Percentiles rank a stretch among this genome's conserved stretches.
These are phyloP conservation scores for Wiebesia pumilae DNA, from an alignment of 1,140 invertebrate genomes.

Conservation along the genomic window DNA sequence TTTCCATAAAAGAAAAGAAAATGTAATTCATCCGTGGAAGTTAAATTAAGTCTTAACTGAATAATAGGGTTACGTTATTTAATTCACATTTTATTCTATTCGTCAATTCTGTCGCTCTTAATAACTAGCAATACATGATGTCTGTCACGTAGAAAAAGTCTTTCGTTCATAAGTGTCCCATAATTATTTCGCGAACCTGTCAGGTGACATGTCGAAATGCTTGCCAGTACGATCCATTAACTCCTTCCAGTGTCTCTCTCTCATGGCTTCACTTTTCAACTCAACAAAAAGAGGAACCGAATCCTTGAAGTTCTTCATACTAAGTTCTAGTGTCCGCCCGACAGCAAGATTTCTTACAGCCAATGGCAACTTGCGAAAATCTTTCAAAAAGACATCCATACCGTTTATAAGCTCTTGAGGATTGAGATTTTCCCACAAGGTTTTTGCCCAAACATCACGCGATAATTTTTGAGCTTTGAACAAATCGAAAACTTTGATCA, in stretches of 20 bases:
- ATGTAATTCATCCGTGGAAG: too few relatives aligned
- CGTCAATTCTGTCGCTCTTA: too few relatives aligned
- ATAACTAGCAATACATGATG: neutral
- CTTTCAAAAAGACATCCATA: conserved; percentile 88
- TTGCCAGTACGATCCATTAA: conserved; percentile 91
- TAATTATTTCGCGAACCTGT: conserved; percentile 72
- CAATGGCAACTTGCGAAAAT: conserved; percentile 81
- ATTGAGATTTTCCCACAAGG: conserved; percentile 90
- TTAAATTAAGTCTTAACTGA: too few relatives aligned
- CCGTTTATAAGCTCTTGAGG: conserved; percentile 88
- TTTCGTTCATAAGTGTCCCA: neutral
- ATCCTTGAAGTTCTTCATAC: conserved; percentile 92
- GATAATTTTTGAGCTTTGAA: conserved; percentile 87
- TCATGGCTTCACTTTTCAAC: conserved; percentile 91
- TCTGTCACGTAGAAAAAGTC: neutral
- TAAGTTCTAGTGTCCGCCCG: conserved; percentile 82
- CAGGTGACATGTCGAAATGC: conserved; percentile 89
- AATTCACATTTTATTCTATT: too few relatives aligned
- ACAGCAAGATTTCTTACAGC: conserved; percentile 77
- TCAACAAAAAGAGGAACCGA: conserved; percentile 92
- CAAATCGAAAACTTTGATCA: conserved; percentile 85
- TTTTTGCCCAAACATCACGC: conserved; percentile 87
- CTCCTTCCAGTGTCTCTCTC: conserved; percentile 91
- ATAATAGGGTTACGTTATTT: too few relatives aligned
- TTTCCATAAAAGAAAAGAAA: too few relatives aligned